A percentile compares a stretch with the other conserved stretches of the same genome.
Evolutionary conservation across 2,797 vertebrate genomes (phyloP).

Genomic region (Gobionotothen gibberifrons): DNA sequence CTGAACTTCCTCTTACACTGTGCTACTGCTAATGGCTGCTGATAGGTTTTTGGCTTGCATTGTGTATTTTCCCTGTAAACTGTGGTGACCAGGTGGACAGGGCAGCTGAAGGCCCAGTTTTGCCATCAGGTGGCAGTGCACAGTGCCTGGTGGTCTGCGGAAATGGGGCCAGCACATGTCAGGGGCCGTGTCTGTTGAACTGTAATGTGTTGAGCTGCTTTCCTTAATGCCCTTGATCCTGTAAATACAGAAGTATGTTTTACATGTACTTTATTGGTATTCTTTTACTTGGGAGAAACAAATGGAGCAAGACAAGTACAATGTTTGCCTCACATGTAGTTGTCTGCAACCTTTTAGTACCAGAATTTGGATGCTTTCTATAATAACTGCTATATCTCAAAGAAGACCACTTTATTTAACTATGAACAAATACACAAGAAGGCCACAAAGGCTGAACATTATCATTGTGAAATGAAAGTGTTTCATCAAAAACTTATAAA

Average conservation of each 20-base stretch:
- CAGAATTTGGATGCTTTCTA: conserved; percentile 4
- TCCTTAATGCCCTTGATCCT: conserved; percentile 12
- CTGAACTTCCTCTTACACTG: conserved; percentile 51
- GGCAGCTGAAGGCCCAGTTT: conserved; percentile 72
- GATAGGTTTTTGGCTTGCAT: conserved; percentile 50
- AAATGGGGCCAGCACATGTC: conserved; percentile 49
- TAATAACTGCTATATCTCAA: not conserved
- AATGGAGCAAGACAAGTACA: conserved; percentile 6
- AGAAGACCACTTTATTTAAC: not conserved
- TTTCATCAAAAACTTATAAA: conserved; percentile 3
- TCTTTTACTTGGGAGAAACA: conserved; percentile 14
- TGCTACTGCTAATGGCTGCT: conserved; percentile 45
- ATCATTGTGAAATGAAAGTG: not conserved
- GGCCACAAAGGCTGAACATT: not conserved
- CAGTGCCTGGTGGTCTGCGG: conserved; percentile 48
- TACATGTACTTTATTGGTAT: conserved; percentile 15
- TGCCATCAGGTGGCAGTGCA: conserved; percentile 61
- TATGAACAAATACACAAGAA: not conserved
- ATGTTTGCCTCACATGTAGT: conserved; percentile 23
- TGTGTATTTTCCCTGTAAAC: conserved; percentile 44
- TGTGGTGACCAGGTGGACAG: conserved; percentile 72
- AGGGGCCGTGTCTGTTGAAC: conserved; percentile 8
- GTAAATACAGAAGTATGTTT: conserved; percentile 22
- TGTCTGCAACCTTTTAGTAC: not conserved
- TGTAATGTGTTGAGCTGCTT: conserved; percentile 17